Conservation (phyloP, 2,888 invertebrate genomes). For the Athalia circularis region DNA sequence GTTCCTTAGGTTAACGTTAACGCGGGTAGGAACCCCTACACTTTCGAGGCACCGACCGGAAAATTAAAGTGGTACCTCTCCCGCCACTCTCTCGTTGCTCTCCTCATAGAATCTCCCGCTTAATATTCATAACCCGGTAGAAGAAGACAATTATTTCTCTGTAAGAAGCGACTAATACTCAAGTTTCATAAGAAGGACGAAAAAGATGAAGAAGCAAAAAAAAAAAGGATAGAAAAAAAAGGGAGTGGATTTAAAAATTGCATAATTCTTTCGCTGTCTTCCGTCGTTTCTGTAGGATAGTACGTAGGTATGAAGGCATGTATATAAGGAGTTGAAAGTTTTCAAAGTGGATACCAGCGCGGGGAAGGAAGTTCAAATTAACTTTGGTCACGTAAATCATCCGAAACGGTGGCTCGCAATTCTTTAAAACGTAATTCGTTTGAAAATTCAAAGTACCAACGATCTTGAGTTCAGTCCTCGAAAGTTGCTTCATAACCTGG, state of each 20-base stretch:
- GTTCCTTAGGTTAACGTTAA: conserved; percentile 52
- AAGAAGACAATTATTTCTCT: conserved; percentile 57
- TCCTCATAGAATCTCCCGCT: conserved; percentile 51
- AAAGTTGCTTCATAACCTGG: conserved; percentile 26
- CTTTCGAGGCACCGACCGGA: conserved; percentile 60
- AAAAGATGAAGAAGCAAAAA: conserved; percentile 37
- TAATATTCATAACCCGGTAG: conserved; percentile 64
- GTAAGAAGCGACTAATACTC: conserved; percentile 50
- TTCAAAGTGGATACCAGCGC: conserved; percentile 35
- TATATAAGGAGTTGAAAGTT: conserved; percentile 43
- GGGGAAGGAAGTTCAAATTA: conserved; percentile 39
- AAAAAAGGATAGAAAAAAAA: conserved; percentile 2
- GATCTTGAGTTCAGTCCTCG: conserved; percentile 17
- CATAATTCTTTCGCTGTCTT: conserved; percentile 43
- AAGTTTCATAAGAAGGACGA: conserved; percentile 44
- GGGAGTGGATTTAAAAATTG: conserved; percentile 36
- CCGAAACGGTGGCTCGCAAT: conserved; percentile 38
- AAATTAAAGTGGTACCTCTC: conserved; percentile 65
- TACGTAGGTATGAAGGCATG: background rate
- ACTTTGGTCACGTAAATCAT: conserved; percentile 43
- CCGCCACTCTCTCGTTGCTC: conserved; percentile 57
- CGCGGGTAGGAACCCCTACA: conserved; percentile 49
- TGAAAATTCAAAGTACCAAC: conserved; percentile 15
- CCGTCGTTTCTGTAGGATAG: conserved; percentile 29
- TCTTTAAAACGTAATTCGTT: conserved; percentile 31